These are phyloP conservation scores for Corynorhinus townsendii DNA, from an alignment of 2,113 vertebrate species.

Conservation along the genomic window DNA sequence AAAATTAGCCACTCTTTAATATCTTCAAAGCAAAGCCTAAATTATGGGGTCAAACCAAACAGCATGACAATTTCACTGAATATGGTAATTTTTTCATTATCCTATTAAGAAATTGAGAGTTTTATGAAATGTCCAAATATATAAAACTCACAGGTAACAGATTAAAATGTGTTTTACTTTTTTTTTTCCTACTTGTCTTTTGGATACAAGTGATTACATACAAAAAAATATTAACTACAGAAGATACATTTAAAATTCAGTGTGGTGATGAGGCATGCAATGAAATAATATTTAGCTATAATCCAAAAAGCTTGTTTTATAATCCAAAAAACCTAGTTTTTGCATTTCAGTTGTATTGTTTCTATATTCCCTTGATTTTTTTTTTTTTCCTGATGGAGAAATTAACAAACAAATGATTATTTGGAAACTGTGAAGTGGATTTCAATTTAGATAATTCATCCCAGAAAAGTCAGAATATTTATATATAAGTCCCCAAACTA, in stretches of 20 bases:
- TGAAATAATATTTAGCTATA: neutral
- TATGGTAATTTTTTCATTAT: neutral
- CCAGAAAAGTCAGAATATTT: neutral
- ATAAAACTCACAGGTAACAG: neutral
- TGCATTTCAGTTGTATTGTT: neutral
- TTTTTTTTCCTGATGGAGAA: neutral
- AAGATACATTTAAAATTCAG: conserved; percentile 19
- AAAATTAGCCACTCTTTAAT: neutral
- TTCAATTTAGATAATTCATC: conserved; percentile 16
- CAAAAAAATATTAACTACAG: neutral
- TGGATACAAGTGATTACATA: neutral
- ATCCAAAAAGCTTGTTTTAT: neutral
- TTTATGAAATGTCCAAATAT: neutral
- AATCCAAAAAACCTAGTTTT: neutral
- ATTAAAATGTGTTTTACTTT: neutral
- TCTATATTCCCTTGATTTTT: neutral
- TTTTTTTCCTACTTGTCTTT: neutral
- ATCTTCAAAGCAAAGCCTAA: neutral
- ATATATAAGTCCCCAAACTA: neutral
- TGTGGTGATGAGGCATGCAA: neutral
- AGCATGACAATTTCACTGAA: neutral
- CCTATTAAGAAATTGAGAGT: neutral
- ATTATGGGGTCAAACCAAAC: neutral
- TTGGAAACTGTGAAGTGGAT: neutral
- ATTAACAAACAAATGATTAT: neutral